These are phyloP conservation scores for Sphaeramia orbicularis DNA, from an alignment of 2,797 vertebrate species.

Conservation along the genomic window DNA sequence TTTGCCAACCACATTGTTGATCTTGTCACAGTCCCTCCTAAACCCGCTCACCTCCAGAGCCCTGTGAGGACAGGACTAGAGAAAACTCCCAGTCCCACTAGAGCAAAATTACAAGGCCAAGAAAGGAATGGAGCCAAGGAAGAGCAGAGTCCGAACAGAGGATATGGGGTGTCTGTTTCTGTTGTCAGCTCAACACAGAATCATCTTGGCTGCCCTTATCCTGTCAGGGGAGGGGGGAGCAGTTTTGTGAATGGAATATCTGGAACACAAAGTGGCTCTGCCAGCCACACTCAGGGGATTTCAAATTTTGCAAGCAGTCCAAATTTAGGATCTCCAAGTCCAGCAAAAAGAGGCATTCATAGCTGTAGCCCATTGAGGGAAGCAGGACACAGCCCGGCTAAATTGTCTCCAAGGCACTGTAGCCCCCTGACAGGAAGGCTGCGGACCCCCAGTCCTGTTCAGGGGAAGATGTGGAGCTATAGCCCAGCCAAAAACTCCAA, in stretches of 20 bases:
- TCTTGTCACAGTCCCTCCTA: constrained; percentile 57
- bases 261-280: constrained; percentile 21
- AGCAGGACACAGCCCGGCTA: constrained; percentile 49
- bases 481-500: constrained; percentile 57
- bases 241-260: constrained; percentile 31
- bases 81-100: constrained; percentile 22
- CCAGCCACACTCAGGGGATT: constrained; percentile 16
- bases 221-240: constrained; percentile 18
- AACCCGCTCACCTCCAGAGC: constrained; percentile 62
- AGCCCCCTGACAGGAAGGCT: constrained; percentile 49
- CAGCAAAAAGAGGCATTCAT: constrained; percentile 44
- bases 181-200: constrained; percentile 19
- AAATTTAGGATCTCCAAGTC: constrained; percentile 55
- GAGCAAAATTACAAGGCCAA: not conserved
- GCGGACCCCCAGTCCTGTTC: constrained; percentile 65
- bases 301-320: constrained; percentile 29
- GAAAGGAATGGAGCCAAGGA: not conserved
- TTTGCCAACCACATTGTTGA: not conserved
- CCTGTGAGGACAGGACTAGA: constrained; percentile 21
- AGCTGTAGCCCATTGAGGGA: constrained; percentile 46
- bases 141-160: constrained; percentile 30
- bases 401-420: constrained; percentile 49
- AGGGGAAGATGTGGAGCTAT: constrained; percentile 43
- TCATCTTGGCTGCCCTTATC: constrained; percentile 36
- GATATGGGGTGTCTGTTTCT: not conserved